These are phyloP conservation scores for Drosophila nikananu DNA, from an alignment of 1,140 invertebrate genomes.

Conservation along the genomic window DNA sequence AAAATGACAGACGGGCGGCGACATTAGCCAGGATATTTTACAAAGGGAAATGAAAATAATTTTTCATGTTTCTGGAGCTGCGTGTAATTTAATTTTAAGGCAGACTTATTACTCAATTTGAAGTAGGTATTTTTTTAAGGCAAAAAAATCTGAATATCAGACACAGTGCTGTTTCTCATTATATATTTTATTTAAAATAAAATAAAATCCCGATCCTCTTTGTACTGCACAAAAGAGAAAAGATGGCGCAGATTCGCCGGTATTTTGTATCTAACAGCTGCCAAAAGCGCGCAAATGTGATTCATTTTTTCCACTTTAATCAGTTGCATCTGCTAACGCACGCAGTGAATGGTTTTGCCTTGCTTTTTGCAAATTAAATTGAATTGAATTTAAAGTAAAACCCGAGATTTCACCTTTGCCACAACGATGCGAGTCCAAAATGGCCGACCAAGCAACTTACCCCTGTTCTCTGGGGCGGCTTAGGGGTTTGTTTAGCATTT, in stretches of 20 bases:
- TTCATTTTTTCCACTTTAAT: conserved; percentile 32
- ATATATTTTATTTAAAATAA: not conserved
- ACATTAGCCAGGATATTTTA: conserved; percentile 19
- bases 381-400: conserved; percentile 29
- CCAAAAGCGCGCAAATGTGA: conserved; percentile 21
- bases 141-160: no score
- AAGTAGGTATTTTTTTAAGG: no score
- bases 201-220: no score
- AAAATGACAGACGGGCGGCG: not conserved
- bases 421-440: conserved; percentile 64
- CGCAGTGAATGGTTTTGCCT: not conserved
- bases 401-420: conserved; percentile 29
- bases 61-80: not conserved
- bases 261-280: conserved; percentile 42
- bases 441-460: conserved; percentile 68
- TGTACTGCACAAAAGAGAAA: not conserved
- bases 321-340: conserved; percentile 33
- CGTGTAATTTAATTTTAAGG: not conserved
- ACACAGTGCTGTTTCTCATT: not conserved
- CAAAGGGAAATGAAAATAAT: not conserved
- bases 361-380: conserved; percentile 26
- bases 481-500: conserved; percentile 62
- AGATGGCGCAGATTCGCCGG: not conserved
- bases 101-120: no score
- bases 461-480: conserved; percentile 47